Base-by-base conservation (phyloP, 2,797 vertebrate genomes). In the Enteromius anoplus region DNA sequence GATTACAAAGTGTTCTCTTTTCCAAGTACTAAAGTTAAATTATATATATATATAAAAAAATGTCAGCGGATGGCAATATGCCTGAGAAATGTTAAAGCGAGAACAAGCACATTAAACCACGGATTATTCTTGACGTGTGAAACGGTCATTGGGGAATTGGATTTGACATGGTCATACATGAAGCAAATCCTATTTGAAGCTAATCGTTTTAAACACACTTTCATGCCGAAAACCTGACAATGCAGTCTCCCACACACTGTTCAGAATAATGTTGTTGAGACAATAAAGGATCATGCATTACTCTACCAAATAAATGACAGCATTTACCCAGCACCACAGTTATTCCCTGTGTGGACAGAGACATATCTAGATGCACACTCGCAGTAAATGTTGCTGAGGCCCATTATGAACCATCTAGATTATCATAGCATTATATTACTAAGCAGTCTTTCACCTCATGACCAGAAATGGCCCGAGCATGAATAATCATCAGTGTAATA, bases 1-100 rank as follows among this genome's bases (percentile, higher is more conserved):
- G 0, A 89, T 88, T 88, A 84, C 77, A 84, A 88, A 88, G 80
- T 81, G 76, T 85, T 85, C 81, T 68, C 70, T 69, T 85, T 88
- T 87, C 60, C 62, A 75, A 82, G 80, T 42, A 86, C 85, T 87
- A 86, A 83, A 66, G 34, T 49, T 69, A 80, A 87, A 86, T 81
- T 78, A 85, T 32, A 21, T 66, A 85, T 32, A 21, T 66, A 26
- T 26, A 26, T 88, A 51, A 62, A 85, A 37, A 88, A 87, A 87
- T 88, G 86, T 86, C 72, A 86, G 75, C 40, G 68, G 21, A 85
- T 83, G 55, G 69, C 60, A 87, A 73, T 75, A 81, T 85, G 80
- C 72, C 75, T 84, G 80, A 89, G 66, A 85, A 79, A 81, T 89
- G 75, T 86, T 64, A 86, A 88, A 85, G 68, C 23, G 60, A 51